Percentiles rank a stretch among this genome's conserved stretches.
Conservation (phyloP, 2,113 vertebrate species). For the Leptocoma aspasia region DNA sequence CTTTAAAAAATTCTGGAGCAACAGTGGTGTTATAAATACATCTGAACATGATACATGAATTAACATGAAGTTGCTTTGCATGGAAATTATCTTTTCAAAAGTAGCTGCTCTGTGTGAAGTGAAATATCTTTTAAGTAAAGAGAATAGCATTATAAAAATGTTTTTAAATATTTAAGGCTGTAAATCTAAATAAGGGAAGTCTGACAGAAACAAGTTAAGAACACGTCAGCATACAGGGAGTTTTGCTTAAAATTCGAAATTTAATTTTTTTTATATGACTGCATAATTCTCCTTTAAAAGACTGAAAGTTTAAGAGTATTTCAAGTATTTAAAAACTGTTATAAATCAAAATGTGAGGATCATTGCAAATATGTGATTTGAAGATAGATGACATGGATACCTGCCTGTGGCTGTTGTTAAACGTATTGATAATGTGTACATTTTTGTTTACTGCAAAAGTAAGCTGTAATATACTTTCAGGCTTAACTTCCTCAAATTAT, state of each 20-base stretch:
- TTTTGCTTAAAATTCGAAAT: neutral
- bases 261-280: neutral
- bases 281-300: neutral
- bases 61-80: neutral
- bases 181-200: neutral
- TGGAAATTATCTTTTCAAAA: neutral
- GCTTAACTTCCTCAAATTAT: neutral
- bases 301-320: neutral
- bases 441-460: neutral
- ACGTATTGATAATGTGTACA: neutral
- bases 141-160: neutral
- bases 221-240: neutral
- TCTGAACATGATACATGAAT: neutral
- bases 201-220: neutral
- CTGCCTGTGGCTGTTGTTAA: neutral
- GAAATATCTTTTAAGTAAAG: neutral
- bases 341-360: neutral
- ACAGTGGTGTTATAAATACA: neutral
- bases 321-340: neutral
- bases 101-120: neutral
- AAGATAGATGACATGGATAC: neutral
- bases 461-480: neutral
- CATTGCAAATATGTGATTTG: neutral
- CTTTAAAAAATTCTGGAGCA: neutral
- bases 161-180: neutral